These are phyloP conservation scores for Jaculus jaculus DNA, from an alignment of 2,113 vertebrate species.

Conservation along the genomic window DNA sequence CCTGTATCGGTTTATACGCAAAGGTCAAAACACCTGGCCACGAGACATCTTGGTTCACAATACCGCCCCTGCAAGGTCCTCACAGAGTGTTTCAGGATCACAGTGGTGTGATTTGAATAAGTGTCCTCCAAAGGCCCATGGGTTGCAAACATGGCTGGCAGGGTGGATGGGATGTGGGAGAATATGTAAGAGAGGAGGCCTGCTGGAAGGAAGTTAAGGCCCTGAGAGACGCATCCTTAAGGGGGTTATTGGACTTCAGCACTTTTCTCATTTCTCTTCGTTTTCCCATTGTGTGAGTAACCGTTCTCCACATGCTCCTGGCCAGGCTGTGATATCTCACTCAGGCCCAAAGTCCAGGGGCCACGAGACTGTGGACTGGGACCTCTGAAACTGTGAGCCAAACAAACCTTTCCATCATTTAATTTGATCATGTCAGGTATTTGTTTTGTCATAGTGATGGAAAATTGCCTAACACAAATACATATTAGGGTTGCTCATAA, in stretches of 20 bases:
- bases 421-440: background rate
- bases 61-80: background rate
- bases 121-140: background rate
- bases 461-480: background rate
- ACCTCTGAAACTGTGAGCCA: background rate
- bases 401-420: background rate
- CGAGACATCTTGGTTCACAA: background rate
- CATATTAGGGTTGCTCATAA: background rate
- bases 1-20: background rate
- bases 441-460: background rate
- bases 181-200: background rate
- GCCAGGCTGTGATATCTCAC: no score
- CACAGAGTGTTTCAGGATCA: background rate
- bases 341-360: background rate
- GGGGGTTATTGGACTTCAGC: background rate
- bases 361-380: background rate
- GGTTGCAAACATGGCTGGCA: background rate
- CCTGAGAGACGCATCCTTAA: background rate
- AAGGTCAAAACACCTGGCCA: background rate
- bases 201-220: background rate
- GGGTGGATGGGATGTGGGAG: background rate
- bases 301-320: rapidly evolving
- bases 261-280: background rate
- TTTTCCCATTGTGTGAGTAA: background rate
- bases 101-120: background rate